A percentile compares a stretch with the other conserved stretches of the same genome.
Evolutionary conservation across 2,888 invertebrate species (phyloP).

Genomic region (Magallana nippona): DNA sequence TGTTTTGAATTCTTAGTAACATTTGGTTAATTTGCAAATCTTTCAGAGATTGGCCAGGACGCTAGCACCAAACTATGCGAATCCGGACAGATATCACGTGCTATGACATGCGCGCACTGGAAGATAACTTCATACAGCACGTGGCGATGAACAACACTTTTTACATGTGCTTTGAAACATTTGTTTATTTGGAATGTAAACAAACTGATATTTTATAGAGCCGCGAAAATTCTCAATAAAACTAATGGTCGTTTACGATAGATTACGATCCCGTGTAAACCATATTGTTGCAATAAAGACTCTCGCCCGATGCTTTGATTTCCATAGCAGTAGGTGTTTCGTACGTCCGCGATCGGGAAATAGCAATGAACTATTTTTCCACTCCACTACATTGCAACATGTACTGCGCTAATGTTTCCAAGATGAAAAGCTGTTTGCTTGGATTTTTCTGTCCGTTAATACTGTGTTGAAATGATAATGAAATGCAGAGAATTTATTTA

Average conservation of each 20-base stretch:
- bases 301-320: conserved; percentile 7
- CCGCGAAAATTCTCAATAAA: conserved; percentile 26
- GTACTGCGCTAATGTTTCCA: conserved; percentile 33
- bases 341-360: conserved; percentile 22
- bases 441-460: conserved; percentile 22
- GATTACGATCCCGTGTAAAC: conserved; percentile 8
- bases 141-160: conserved; percentile 14
- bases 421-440: conserved; percentile 38
- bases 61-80: background rate
- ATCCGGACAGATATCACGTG: conserved; percentile 14
- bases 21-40: conserved; percentile 6
- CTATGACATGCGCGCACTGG: background rate
- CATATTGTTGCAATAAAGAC: conserved; percentile 27
- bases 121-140: conserved; percentile 10
- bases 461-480: conserved; percentile 27
- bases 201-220: conserved; percentile 33
- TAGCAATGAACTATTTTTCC: conserved; percentile 11
- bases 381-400: conserved; percentile 28
- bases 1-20: conserved; percentile 22
- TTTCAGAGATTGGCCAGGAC: background rate
- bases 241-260: conserved; percentile 16
- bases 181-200: conserved; percentile 35
- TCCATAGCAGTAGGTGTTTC: conserved; percentile 26
- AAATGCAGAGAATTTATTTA: background rate
- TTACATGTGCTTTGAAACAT: conserved; percentile 30